Percentiles rank a stretch among this genome's conserved stretches.
Evolutionary conservation across 2,113 vertebrate species (phyloP).

Genomic region (Pseudonaja textilis): DNA sequence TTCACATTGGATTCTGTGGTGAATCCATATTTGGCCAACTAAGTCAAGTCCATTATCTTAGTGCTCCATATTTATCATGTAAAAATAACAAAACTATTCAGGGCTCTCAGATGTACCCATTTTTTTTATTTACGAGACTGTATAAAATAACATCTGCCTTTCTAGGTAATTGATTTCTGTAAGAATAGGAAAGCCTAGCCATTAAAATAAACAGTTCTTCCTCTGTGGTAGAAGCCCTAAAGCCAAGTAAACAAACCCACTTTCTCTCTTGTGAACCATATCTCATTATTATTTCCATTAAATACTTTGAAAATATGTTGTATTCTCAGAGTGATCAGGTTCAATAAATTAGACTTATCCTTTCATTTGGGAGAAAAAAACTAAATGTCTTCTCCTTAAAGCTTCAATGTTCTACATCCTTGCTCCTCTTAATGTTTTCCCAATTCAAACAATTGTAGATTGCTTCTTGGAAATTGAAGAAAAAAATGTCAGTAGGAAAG

Average conservation of each 20-base stretch:
- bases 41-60: not conserved
- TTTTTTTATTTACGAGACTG: not conserved
- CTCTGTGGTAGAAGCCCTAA: not conserved
- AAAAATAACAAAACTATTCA: not conserved
- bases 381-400: not conserved
- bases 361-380: not conserved
- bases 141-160: not conserved
- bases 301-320: not conserved
- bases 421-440: not conserved
- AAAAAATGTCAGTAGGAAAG: not conserved
- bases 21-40: not conserved
- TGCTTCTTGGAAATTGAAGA: not conserved
- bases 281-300: not conserved
- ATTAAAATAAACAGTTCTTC: not conserved
- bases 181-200: not conserved
- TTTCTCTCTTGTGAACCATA: not conserved
- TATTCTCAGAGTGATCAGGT: not conserved
- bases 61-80: not conserved
- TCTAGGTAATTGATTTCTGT: not conserved
- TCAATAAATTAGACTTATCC: not conserved
- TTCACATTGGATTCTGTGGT: not conserved
- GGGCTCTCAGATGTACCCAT: not conserved
- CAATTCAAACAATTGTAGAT: not conserved
- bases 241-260: not conserved
- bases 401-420: not conserved